Evolutionary conservation across 2,797 vertebrate genomes (phyloP).

Genomic region (Argyrosomus regius): DNA sequence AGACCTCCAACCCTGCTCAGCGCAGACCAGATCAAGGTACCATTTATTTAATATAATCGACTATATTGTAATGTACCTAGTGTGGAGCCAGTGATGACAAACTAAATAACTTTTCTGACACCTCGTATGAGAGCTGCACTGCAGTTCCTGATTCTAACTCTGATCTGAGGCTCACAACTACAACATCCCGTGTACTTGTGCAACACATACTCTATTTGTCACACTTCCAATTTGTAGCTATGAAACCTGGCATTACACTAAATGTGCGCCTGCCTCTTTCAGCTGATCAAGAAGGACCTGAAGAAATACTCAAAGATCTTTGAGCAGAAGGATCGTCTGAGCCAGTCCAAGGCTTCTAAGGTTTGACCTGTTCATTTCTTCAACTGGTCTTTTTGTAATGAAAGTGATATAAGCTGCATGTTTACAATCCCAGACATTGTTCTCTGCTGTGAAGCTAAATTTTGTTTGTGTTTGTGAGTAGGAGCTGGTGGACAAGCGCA

Average conservation of each 20-base stretch:
- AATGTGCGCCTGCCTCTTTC: conserved; percentile 52
- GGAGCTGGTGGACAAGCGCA: conserved; percentile 96
- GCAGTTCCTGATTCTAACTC: conserved; percentile 59
- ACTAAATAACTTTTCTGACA: conserved; percentile 65
- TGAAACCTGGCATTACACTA: background rate
- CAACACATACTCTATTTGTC: background rate
- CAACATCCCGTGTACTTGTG: background rate
- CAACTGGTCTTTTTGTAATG: background rate
- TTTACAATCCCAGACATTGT: background rate
- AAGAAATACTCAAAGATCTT: conserved; percentile 99
- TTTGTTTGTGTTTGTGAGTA: conserved; percentile 65
- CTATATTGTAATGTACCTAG: no score
- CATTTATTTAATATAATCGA: background rate
- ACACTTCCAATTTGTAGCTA: background rate
- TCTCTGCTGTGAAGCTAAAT: conserved; percentile 20
- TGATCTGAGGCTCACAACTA: conserved; percentile 57
- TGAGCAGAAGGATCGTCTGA: conserved; percentile 99
- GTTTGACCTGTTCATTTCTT: conserved; percentile 76
- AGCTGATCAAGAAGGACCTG: conserved; percentile 98
- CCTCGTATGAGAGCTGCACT: conserved; percentile 65
- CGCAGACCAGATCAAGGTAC: conserved; percentile 92
- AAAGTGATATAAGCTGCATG: background rate
- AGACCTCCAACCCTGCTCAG: conserved; percentile 91
- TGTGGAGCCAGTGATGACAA: conserved; percentile 57
- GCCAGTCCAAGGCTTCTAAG: conserved; percentile 99